phyloP scores from a whole-genome alignment of 2,888 invertebrate genomes.

The Beris morrisii region DNA sequence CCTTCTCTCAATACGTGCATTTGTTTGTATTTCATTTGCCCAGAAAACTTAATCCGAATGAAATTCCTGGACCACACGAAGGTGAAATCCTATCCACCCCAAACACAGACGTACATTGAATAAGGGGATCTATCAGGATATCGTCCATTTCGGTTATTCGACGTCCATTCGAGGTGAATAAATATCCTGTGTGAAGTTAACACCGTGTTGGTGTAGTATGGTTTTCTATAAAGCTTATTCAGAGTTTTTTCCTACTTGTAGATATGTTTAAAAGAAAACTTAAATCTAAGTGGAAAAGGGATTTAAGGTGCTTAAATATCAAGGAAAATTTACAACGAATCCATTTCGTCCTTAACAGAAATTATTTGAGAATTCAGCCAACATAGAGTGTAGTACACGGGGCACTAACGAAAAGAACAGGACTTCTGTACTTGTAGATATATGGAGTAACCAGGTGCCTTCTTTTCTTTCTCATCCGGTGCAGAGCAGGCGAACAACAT shows the following conservation, averaged over 20 bases:
- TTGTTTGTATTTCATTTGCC: conserved; percentile 31
- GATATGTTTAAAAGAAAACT: too few relatives aligned
- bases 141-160: conserved; percentile 19
- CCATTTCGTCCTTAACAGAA: too few relatives aligned
- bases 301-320: too few relatives aligned
- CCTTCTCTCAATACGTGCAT: conserved; percentile 21
- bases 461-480: too few relatives aligned
- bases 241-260: not conserved
- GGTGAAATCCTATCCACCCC: conserved; percentile 25
- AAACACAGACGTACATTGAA: not conserved
- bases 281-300: too few relatives aligned
- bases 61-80: conserved; percentile 27
- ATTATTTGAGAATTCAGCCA: too few relatives aligned
- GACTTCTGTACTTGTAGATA: too few relatives aligned
- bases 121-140: conserved; percentile 12
- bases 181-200: conserved; percentile 20
- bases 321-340: too few relatives aligned
- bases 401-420: too few relatives aligned
- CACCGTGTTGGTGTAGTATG: conserved; percentile 5
- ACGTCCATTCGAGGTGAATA: conserved; percentile 11
- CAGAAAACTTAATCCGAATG: conserved; percentile 31
- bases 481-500: too few relatives aligned
- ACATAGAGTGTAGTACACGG: too few relatives aligned
- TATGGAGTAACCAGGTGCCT: too few relatives aligned
- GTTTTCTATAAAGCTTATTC: conserved; percentile 21